Conservation (phyloP, 2,888 invertebrate genomes). For the Dynastes tityus region DNA sequence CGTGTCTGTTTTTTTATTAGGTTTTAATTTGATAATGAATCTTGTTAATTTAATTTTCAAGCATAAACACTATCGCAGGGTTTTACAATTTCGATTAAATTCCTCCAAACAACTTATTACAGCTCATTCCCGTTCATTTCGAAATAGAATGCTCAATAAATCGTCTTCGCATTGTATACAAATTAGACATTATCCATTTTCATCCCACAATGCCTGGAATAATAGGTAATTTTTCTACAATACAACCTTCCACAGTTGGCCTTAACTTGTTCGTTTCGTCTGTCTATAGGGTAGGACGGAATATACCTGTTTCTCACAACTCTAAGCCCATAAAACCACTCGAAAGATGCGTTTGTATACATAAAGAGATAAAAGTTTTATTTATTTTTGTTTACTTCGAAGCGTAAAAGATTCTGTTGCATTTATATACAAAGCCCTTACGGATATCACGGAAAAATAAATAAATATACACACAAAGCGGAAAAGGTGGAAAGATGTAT, state of each 20-base stretch:
- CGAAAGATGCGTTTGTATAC: slow-evolving; percentile 36
- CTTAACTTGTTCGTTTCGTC: slow-evolving; percentile 19
- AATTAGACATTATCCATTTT: slow-evolving; percentile 43
- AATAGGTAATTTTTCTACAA: slow-evolving; percentile 46
- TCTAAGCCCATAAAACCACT: slow-evolving; percentile 43
- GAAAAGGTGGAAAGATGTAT: not conserved
- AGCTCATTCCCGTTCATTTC: slow-evolving; percentile 17
- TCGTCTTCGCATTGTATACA: slow-evolving; percentile 31
- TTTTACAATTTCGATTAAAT: slow-evolving; percentile 8
- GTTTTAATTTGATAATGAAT: not conserved
- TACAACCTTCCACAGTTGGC: slow-evolving; percentile 38
- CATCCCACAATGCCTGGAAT: slow-evolving; percentile 33
- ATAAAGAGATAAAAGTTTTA: slow-evolving; percentile 37
- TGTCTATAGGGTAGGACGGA: slow-evolving; percentile 17
- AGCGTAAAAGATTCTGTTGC: slow-evolving; percentile 33
- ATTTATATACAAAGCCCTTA: slow-evolving; percentile 26
- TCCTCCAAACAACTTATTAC: not conserved
- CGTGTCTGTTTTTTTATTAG: not conserved
- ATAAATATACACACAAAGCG: slow-evolving; percentile 19
- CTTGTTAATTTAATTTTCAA: not conserved
- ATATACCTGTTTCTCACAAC: slow-evolving; percentile 45
- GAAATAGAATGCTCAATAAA: slow-evolving; percentile 18
- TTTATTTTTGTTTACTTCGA: slow-evolving; percentile 37
- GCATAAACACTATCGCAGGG: not conserved
- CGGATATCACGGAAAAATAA: not conserved